Conservation (phyloP, 2,888 invertebrate genomes). For the Hydraecia micacea region DNA sequence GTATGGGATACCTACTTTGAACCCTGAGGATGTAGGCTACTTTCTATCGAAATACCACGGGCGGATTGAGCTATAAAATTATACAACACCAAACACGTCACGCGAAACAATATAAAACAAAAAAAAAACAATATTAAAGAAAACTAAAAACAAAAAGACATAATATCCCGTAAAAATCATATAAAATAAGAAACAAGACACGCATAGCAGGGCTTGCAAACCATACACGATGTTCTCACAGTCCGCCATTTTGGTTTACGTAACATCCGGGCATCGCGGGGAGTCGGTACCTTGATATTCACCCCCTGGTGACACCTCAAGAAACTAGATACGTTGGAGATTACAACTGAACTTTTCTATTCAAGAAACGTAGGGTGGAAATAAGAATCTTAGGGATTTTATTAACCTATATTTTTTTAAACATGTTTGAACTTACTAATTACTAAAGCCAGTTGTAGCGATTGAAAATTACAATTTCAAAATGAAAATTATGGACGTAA, state of each 20-base stretch:
- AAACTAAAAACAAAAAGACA: conserved; percentile 4
- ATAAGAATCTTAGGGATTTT: background rate
- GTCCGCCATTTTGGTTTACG: conserved; percentile 26
- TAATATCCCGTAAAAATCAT: conserved; percentile 24
- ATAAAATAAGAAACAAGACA: conserved; percentile 38
- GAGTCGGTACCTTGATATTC: conserved; percentile 29
- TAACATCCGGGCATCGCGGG: background rate
- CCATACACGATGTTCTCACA: conserved; percentile 5
- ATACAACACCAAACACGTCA: background rate
- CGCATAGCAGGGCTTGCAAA: conserved; percentile 18
- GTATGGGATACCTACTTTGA: too few species aligned
- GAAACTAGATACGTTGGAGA: conserved; percentile 9
- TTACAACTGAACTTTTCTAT: background rate
- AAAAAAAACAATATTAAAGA: background rate
- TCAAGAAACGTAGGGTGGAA: background rate
- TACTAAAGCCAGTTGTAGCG: background rate
- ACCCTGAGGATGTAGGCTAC: background rate
- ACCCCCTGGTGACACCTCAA: background rate
- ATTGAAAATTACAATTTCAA: background rate
- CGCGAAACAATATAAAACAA: background rate
- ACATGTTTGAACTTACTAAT: background rate
- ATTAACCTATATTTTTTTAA: background rate
- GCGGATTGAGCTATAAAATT: background rate
- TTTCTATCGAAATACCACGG: background rate
- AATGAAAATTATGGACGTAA: background rate